phyloP scores from a whole-genome alignment of 2,888 invertebrate genomes.

The Scaptomyza caliginosa region DNA sequence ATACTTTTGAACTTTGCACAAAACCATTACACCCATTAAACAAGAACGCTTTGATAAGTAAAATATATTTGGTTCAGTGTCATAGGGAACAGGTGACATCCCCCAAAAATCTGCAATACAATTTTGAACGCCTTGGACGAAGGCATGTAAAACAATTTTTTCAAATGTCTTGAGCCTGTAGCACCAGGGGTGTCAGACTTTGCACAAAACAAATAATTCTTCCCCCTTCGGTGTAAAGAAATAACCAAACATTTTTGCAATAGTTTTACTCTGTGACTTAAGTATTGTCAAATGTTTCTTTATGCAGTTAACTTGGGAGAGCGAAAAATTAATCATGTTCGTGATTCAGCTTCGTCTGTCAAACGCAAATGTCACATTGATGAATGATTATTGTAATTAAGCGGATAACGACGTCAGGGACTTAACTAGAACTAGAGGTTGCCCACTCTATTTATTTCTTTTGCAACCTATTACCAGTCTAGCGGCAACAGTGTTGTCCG shows the following conservation, averaged over 20 bases:
- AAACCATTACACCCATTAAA: too few relatives aligned
- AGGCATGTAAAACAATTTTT: too few relatives aligned
- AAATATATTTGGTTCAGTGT: too few relatives aligned
- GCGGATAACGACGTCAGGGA: conserved; percentile 67
- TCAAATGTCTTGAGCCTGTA: too few relatives aligned
- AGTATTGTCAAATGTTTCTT: conserved; percentile 1
- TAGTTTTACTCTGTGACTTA: conserved; percentile 42
- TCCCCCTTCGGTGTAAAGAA: background rate
- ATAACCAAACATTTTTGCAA: conserved; percentile 26
- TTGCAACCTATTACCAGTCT: background rate
- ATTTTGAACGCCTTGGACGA: too few relatives aligned
- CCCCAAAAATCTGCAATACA: too few relatives aligned
- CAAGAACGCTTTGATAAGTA: too few relatives aligned
- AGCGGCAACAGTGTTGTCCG: background rate
- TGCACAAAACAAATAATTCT: background rate
- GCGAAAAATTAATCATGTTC: conserved; percentile 62
- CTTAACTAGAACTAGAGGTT: conserved; percentile 30
- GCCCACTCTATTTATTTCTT: background rate
- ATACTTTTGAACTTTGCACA: too few relatives aligned
- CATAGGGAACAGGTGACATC: too few relatives aligned
- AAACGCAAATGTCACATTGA: conserved; percentile 80
- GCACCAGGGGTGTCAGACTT: background rate
- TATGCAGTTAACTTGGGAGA: conserved; percentile 22
- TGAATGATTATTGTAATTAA: conserved; percentile 80
- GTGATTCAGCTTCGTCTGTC: conserved; percentile 76